These are phyloP conservation scores for Ennomos erosarius DNA, from an alignment of 2,888 invertebrate species.

Conservation along the genomic window DNA sequence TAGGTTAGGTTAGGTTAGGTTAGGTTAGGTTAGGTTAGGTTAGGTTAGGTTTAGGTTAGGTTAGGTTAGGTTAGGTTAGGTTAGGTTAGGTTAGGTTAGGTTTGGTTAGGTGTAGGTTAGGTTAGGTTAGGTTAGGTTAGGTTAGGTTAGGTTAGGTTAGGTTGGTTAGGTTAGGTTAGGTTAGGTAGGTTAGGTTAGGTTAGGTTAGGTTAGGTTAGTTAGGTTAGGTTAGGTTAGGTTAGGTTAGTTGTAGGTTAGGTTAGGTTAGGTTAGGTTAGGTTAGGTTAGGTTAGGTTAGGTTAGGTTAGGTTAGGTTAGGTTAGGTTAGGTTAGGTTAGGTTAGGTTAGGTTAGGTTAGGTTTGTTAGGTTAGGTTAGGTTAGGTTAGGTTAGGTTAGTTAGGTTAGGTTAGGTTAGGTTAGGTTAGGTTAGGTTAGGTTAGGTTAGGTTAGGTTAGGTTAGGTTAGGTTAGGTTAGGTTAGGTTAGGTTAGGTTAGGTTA, in stretches of 20 bases:
- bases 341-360: conserved; percentile 24
- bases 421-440: no score
- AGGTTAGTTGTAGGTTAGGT: conserved; percentile 22
- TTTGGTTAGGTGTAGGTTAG: conserved; percentile 39
- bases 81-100: conserved; percentile 42
- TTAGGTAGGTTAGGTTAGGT: conserved; percentile 42
- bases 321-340: conserved; percentile 25
- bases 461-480: no score
- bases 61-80: conserved; percentile 40
- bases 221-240: conserved; percentile 32
- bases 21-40: conserved; percentile 44
- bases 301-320: conserved; percentile 34
- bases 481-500: no score
- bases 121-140: conserved; percentile 39
- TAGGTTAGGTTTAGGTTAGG: conserved; percentile 40
- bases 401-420: conserved; percentile 23
- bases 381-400: conserved; percentile 30
- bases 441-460: no score
- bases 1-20: conserved; percentile 44
- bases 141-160: conserved; percentile 42
- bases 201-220: conserved; percentile 34
- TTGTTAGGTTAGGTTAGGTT: conserved; percentile 31
- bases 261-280: conserved; percentile 24
- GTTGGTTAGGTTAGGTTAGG: conserved; percentile 43
- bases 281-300: conserved; percentile 32